Evolutionary conservation across 1,140 invertebrate species (phyloP).

Genomic region (Metopolophium dirhodum): DNA sequence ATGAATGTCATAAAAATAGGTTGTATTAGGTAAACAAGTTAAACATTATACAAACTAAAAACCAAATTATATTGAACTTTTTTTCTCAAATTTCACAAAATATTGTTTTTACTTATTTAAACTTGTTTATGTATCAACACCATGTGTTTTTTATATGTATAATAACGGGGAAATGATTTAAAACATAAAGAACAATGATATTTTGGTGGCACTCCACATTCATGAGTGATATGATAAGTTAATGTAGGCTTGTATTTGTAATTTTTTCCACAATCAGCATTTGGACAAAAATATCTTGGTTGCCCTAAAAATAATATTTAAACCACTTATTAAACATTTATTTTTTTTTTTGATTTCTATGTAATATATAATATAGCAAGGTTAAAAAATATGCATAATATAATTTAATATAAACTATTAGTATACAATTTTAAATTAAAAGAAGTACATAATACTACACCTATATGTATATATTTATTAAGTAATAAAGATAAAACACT

Average conservation of each 20-base stretch:
- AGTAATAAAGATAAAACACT: not conserved
- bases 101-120: not conserved
- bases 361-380: not conserved
- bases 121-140: slow-evolving; percentile 45
- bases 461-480: not conserved
- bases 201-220: slow-evolving; percentile 67
- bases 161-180: slow-evolving; percentile 57
- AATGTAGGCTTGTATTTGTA: slow-evolving; percentile 61
- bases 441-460: not conserved
- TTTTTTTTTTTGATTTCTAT: not conserved
- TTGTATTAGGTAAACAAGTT: not conserved
- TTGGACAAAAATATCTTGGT: slow-evolving; percentile 33
- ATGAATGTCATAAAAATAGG: not conserved
- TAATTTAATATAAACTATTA: not conserved
- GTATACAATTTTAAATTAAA: not conserved
- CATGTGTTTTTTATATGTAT: slow-evolving; percentile 58
- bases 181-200: slow-evolving; percentile 58
- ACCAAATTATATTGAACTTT: not conserved
- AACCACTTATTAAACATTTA: not conserved
- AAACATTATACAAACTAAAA: not conserved
- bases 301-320: slow-evolving; percentile 24
- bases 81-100: not conserved
- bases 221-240: slow-evolving; percentile 67
- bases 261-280: slow-evolving; percentile 51
- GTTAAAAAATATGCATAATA: not conserved